A percentile compares a stretch with the other conserved stretches of the same genome.
phyloP scores from a whole-genome alignment of 2,888 invertebrate species.

The Branchellion lobata region DNA sequence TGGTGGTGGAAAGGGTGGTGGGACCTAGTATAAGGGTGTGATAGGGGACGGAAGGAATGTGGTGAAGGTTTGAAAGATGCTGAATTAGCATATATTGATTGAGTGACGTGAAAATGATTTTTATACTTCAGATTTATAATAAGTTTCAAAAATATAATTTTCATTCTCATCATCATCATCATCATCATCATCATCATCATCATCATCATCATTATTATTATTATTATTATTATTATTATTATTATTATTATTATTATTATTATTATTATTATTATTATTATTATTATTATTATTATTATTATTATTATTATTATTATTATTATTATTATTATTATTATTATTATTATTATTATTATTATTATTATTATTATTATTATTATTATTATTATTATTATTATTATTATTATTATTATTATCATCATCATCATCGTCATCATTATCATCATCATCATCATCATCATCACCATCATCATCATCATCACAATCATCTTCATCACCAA shows the following conservation, averaged over 20 bases:
- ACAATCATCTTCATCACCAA: background rate
- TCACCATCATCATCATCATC: background rate
- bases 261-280: conserved; percentile 4
- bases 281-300: background rate
- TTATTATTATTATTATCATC: conserved; percentile 16
- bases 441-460: background rate
- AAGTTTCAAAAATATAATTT: background rate
- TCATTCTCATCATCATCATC: conserved; percentile 3
- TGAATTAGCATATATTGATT: background rate
- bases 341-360: background rate
- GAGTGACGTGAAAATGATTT: background rate
- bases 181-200: conserved; percentile 1
- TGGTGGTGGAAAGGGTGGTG: too few relatives aligned
- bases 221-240: background rate
- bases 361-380: background rate
- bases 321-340: too few relatives aligned
- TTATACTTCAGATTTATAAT: too few relatives aligned
- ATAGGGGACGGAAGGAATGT: too few relatives aligned
- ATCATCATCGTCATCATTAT: background rate
- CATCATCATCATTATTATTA: background rate
- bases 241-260: conserved; percentile 6
- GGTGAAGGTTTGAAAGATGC: too few relatives aligned
- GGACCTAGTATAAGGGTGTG: too few relatives aligned
- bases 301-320: background rate
- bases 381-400: conserved; percentile 1